Evolutionary conservation across 2,888 invertebrate species (phyloP), one percentile per base, ranked within the genome.

Genomic region (Orchestes rusci): DNA sequence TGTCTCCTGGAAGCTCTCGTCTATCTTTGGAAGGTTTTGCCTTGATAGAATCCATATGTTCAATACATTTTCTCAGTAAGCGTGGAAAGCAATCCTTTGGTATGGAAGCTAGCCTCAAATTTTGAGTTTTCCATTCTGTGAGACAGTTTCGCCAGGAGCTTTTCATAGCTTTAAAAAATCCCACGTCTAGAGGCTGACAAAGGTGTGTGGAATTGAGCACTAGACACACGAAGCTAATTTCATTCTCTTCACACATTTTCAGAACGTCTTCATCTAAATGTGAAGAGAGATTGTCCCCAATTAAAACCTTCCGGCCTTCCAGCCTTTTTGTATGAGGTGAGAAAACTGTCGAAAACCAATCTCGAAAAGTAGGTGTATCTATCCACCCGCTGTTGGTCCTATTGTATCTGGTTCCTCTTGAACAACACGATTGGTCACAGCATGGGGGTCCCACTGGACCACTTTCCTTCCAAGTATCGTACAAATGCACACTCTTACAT

Each of bases 381-480:
- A 23, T 23, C 23, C 23, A 23, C 7, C 10, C 23, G 10, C 10
- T 5, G 7, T 5, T 7, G 23, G 23, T 23, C 10, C 23, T 5
- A 23, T 23, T 23, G 30, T 55, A 57, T 15, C 55, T 39, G 42
- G 55, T 43, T 44, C 59, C 48, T 17, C 29, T 19, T n/a, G 16
- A 19, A 20, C 46, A 52, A 38, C 47, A 51, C 16, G 45, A 38
- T 35, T 53, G 35, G 19, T 36, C 38, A 27, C 54, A 53, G 38
- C 54, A 55, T 8, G 54, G 46, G 31, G 16, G 19, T 16, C 58
- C 48, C 36, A 31, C 31, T 3, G 63, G 66, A n/a, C 67, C 66
- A 41, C 59, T 59, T 50, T 59, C 58, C 13, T 55, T 58, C 67
- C 67, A 69, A 5, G 38, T 41, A 30, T 46, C 46, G 16, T 46